Evolutionary conservation across 2,888 invertebrate genomes (phyloP).

Genomic region (Ectobius pallidus): DNA sequence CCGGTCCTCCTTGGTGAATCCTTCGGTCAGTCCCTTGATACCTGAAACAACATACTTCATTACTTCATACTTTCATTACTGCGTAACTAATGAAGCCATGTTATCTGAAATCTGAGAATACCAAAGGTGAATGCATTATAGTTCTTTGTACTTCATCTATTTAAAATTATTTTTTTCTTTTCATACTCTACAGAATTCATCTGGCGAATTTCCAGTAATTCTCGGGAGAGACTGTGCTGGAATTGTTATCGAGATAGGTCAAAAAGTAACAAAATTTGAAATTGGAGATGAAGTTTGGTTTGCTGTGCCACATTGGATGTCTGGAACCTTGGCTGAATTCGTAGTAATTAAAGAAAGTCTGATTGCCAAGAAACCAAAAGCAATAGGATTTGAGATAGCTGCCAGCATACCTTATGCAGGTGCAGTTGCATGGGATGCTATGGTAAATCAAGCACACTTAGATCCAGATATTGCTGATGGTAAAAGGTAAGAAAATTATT

Average conservation of each 20-base stretch:
- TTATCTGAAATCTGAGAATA: no score
- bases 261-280: constrained; percentile 62
- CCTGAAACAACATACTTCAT: no score
- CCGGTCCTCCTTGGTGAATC: no score
- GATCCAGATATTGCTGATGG: constrained; percentile 57
- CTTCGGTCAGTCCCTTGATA: no score
- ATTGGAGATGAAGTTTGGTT: constrained; percentile 69
- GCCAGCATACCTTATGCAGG: constrained; percentile 66
- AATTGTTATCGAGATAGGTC: constrained; percentile 65
- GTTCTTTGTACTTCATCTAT: no score
- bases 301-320: constrained; percentile 62
- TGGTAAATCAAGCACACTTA: constrained; percentile 57
- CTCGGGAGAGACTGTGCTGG: constrained; percentile 69
- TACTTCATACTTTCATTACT: no score
- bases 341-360: constrained; percentile 60
- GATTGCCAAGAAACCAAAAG: constrained; percentile 60
- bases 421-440: constrained; percentile 61
- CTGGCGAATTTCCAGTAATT: constrained; percentile 60
- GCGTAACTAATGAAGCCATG: no score
- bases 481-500: constrained; percentile 57
- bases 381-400: constrained; percentile 64
- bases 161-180: no score
- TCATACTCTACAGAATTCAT: constrained; percentile 50
- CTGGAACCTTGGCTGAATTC: constrained; percentile 63
- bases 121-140: no score